Conservation (phyloP, 2,888 invertebrate species). For the Agrotis clavis region DNA sequence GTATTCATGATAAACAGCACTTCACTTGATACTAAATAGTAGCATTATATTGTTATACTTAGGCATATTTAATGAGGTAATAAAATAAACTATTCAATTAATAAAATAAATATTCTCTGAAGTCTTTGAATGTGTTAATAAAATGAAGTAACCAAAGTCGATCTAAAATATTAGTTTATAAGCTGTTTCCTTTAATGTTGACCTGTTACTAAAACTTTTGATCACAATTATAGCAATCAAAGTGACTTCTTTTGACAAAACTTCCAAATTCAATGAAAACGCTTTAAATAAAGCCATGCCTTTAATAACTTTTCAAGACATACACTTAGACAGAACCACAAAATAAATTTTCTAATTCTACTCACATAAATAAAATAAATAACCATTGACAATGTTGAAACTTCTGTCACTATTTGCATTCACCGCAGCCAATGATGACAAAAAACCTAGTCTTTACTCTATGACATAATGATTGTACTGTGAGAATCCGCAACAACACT, state of each 20-base stretch:
- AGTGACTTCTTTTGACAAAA: background rate
- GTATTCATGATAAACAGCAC: background rate
- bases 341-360: no score
- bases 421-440: constrained; percentile 14
- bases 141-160: background rate
- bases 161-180: background rate
- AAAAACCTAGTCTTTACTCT: constrained; percentile 42
- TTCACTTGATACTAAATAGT: background rate
- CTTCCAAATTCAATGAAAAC: background rate
- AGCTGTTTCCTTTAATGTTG: no score
- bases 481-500: constrained; percentile 53
- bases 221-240: no score
- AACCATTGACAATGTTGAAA: constrained; percentile 4
- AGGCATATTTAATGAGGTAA: background rate
- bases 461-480: constrained; percentile 53
- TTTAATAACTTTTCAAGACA: no score
- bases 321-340: no score
- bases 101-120: background rate
- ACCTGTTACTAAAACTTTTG: no score
- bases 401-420: constrained; percentile 32
- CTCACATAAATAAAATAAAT: constrained; percentile 9
- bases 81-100: background rate
- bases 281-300: background rate
- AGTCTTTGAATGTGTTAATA: background rate
- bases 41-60: background rate